phyloP scores from a whole-genome alignment of 2,113 vertebrate species.

The Aegithalos caudatus region DNA sequence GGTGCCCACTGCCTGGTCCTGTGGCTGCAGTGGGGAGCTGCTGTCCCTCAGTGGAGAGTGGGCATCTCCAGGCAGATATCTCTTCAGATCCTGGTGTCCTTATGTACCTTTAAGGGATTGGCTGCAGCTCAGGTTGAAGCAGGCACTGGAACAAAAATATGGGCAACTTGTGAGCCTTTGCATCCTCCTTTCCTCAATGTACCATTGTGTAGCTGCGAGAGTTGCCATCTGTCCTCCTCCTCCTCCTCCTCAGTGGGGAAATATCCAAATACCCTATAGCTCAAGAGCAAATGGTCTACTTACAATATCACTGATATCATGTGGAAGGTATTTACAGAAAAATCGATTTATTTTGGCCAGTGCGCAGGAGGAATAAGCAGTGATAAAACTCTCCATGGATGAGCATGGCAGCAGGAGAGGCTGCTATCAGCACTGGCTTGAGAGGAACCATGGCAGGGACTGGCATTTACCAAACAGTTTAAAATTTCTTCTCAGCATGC shows the following conservation, averaged over 20 bases:
- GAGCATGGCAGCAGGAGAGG: background rate
- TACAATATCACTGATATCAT: background rate
- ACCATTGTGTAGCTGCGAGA: background rate
- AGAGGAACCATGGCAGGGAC: background rate
- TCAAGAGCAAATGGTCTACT: background rate
- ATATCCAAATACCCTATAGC: fast-evolving
- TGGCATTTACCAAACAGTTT: background rate
- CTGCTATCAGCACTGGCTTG: background rate
- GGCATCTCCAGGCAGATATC: fast-evolving
- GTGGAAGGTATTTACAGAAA: background rate
- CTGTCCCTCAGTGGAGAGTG: fast-evolving
- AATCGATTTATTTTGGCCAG: background rate
- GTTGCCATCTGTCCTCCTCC: background rate
- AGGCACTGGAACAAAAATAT: background rate
- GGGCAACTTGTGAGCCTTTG: fast-evolving
- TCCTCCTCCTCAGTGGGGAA: background rate
- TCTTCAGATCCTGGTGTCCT: background rate
- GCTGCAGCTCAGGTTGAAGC: background rate
- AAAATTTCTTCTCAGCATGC: background rate
- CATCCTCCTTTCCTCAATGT: fast-evolving
- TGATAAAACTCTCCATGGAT: background rate
- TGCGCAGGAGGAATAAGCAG: fast-evolving
- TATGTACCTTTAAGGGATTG: fast-evolving
- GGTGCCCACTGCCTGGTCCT: background rate
- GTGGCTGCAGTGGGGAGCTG: background rate